Evolutionary conservation across 1,140 invertebrate genomes (phyloP).

Genomic region (Aporrectodea caliginosa): DNA sequence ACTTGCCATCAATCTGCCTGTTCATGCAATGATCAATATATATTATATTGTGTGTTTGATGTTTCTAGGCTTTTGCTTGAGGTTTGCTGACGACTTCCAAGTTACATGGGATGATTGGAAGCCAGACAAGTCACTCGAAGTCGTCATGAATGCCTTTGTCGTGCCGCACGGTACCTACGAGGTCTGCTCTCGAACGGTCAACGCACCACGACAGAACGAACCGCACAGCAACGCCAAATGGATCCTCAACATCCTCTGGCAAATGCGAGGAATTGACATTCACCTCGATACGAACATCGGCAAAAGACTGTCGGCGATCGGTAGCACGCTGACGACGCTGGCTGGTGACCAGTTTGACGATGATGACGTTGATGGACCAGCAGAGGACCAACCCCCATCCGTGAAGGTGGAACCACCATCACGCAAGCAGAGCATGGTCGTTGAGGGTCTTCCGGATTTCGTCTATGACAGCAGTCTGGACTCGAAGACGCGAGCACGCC

Average conservation of each 20-base stretch:
- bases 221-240: conserved; percentile 86
- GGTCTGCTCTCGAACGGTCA: conserved; percentile 80
- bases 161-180: conserved; percentile 98
- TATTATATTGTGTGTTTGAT: conserved; percentile 30
- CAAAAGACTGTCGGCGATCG: conserved; percentile 86
- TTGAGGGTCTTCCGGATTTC: conserved; percentile 66
- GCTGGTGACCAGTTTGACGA: conserved; percentile 59
- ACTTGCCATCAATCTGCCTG: no score
- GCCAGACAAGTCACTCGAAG: conserved; percentile 65
- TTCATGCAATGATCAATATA: neutral
- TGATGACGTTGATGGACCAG: conserved; percentile 33
- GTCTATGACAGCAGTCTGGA: conserved; percentile 80
- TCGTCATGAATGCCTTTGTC: conserved; percentile 88
- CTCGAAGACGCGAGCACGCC: conserved; percentile 79
- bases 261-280: conserved; percentile 98
- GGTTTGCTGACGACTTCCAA: conserved; percentile 95
- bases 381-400: conserved; percentile 26
- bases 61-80: conserved; percentile 79
- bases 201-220: conserved; percentile 21
- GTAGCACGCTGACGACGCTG: conserved; percentile 89
- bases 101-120: conserved; percentile 95
- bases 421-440: conserved; percentile 1
- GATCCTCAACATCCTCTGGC: conserved; percentile 95
- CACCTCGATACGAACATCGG: conserved; percentile 93
- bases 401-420: conserved; percentile 10